phyloP scores from a whole-genome alignment of 2,888 invertebrate genomes.

The Dione vanillae region DNA sequence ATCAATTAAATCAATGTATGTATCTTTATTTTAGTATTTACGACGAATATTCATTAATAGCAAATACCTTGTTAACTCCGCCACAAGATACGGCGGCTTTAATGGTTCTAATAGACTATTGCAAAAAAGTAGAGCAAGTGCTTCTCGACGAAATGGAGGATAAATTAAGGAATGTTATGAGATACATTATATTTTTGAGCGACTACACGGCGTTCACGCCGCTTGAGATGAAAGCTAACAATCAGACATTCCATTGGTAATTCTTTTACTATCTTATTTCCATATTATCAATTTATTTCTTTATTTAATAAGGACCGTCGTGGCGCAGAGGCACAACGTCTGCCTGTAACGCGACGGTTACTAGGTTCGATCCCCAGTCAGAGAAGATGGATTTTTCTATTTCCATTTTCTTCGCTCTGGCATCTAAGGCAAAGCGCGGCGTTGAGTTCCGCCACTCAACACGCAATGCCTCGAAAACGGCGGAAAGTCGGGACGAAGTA shows the following conservation, averaged over 20 bases:
- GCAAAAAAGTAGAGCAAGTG: slow-evolving; percentile 88
- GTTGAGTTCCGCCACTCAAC: too few species aligned
- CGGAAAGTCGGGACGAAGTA: too few species aligned
- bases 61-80: slow-evolving; percentile 89
- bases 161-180: slow-evolving; percentile 86
- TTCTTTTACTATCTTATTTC: slow-evolving; percentile 29
- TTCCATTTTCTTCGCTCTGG: too few species aligned
- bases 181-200: slow-evolving; percentile 91
- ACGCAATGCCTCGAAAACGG: too few species aligned
- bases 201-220: slow-evolving; percentile 92
- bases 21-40: slow-evolving; percentile 84
- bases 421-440: too few species aligned
- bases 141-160: slow-evolving; percentile 90
- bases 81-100: slow-evolving; percentile 94
- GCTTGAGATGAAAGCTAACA: slow-evolving; percentile 94
- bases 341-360: too few species aligned
- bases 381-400: too few species aligned
- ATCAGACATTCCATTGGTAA: slow-evolving; percentile 93
- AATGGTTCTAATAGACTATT: slow-evolving; percentile 92
- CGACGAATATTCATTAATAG: slow-evolving; percentile 92
- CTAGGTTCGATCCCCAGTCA: too few species aligned
- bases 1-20: too few species aligned
- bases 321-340: too few species aligned
- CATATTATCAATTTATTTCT: neutral
- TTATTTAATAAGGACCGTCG: too few species aligned